Conservation (phyloP, 2,113 vertebrate genomes). For the Panthera uncia region DNA sequence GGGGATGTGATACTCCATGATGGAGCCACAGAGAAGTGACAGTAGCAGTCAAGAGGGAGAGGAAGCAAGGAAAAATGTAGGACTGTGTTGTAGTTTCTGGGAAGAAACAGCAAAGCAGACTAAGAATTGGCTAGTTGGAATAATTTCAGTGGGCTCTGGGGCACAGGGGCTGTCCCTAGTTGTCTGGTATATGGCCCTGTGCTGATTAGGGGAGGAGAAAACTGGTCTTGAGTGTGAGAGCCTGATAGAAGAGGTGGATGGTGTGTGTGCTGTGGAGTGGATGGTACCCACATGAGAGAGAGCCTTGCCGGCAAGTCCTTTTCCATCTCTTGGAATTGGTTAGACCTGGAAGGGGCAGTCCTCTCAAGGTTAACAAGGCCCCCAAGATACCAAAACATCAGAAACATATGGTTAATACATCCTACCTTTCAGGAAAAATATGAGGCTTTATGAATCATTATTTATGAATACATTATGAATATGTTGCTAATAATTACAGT, state of each 20-base stretch:
- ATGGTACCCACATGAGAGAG: not conserved
- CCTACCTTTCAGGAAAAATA: not conserved
- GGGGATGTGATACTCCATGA: rapidly evolving
- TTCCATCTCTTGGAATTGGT: not conserved
- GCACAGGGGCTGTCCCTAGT: not conserved
- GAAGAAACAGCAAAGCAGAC: not conserved
- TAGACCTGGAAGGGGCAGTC: not conserved
- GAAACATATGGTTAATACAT: not conserved
- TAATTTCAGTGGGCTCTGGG: not conserved
- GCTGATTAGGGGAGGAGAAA: not conserved
- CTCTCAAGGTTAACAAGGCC: not conserved
- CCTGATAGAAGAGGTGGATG: not conserved
- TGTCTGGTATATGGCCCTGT: not conserved
- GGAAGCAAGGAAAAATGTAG: not conserved
- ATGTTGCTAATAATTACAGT: not conserved
- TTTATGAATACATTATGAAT: not conserved
- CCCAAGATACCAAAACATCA: not conserved
- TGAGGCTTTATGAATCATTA: not conserved
- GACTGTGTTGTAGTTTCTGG: not conserved
- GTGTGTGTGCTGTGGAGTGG: not conserved
- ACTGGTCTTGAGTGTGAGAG: not conserved
- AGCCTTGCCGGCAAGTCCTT: not conserved
- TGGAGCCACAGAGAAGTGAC: rapidly evolving
- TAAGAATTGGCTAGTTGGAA: not conserved
- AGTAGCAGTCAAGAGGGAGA: not conserved